phyloP scores from a whole-genome alignment of 2,888 invertebrate species.

The Eupithecia subumbrata region DNA sequence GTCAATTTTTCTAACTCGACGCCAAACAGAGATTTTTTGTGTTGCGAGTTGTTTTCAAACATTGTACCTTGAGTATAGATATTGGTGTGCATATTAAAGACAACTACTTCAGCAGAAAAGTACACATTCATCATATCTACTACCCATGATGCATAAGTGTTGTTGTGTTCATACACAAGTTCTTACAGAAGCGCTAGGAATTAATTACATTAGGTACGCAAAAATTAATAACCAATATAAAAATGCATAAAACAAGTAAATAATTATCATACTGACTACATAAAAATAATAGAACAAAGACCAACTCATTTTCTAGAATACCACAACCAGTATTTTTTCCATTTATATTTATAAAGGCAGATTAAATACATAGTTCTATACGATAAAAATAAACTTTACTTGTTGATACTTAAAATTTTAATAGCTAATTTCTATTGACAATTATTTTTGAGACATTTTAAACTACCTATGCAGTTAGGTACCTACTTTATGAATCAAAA shows the following conservation, averaged over 20 bases:
- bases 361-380: neutral
- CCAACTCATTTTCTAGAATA: neutral
- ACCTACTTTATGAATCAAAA: neutral
- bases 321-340: neutral
- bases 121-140: neutral
- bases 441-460: neutral
- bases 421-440: neutral
- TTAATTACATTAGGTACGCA: neutral
- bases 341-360: neutral
- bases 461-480: neutral
- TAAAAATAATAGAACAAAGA: neutral
- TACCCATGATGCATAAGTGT: neutral
- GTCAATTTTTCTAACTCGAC: too few species aligned
- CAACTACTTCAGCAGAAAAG: neutral
- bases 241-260: conserved; percentile 12
- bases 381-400: neutral
- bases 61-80: neutral
- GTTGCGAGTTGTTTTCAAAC: too few species aligned
- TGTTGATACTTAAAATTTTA: neutral
- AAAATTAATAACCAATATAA: neutral
- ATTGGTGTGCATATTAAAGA: neutral
- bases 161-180: neutral
- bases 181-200: neutral
- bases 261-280: conserved; percentile 3
- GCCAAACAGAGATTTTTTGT: too few species aligned